Conservation (phyloP, 2,797 vertebrate genomes). For the Sebastolobus altivelis region DNA sequence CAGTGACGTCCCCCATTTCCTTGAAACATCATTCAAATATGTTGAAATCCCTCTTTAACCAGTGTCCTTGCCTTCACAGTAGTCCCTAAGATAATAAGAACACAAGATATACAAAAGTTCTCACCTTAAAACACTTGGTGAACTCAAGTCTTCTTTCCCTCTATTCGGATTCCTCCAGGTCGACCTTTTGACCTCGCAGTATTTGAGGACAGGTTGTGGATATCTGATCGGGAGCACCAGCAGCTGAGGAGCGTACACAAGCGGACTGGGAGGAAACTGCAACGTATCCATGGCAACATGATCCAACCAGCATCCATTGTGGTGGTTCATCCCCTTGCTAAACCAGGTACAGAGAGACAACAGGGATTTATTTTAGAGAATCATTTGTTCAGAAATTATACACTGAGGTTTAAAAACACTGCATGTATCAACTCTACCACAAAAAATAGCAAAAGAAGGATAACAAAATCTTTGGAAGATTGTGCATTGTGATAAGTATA, state of each 20-base stretch:
- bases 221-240: slow-evolving; percentile 88
- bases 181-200: slow-evolving; percentile 89
- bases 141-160: neutral
- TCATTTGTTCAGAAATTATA: neutral
- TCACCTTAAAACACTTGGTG: neutral
- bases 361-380: neutral
- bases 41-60: neutral
- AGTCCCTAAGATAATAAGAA: neutral
- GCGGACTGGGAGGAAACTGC: slow-evolving; percentile 86
- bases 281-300: slow-evolving; percentile 86
- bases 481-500: neutral
- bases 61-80: neutral
- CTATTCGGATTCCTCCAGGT: slow-evolving; percentile 76
- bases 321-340: slow-evolving; percentile 92
- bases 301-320: slow-evolving; percentile 90
- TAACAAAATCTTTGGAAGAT: neutral
- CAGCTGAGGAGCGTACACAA: slow-evolving; percentile 90
- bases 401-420: neutral
- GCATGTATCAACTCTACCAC: neutral
- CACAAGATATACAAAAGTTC: neutral
- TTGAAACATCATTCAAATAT: neutral
- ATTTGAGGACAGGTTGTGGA: slow-evolving; percentile 93
- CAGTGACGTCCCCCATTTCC: neutral
- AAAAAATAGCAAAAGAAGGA: neutral
- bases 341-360: slow-evolving; percentile 88